phyloP scores from a whole-genome alignment of 2,888 invertebrate species.

The Chelonus formosanus region DNA sequence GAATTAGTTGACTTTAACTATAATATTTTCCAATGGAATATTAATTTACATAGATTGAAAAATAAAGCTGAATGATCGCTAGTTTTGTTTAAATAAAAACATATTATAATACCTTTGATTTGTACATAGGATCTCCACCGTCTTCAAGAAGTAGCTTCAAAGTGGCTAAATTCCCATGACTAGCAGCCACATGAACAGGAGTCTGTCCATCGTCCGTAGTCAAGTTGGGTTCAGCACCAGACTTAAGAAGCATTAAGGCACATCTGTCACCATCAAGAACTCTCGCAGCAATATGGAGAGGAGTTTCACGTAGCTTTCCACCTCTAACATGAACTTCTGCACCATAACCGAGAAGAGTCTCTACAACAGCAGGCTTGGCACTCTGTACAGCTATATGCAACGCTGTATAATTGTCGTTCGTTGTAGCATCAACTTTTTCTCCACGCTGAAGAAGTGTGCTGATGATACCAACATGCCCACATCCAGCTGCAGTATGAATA shows the following conservation, averaged over 20 bases:
- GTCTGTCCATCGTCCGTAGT: conserved; percentile 96
- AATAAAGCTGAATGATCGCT: too few species aligned
- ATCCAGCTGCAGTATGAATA: conserved; percentile 96
- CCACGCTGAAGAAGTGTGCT: conserved; percentile 95
- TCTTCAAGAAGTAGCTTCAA: conserved; percentile 89
- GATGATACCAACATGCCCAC: conserved; percentile 97
- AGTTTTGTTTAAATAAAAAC: not conserved
- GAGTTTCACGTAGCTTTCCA: conserved; percentile 89
- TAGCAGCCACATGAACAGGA: conserved; percentile 95
- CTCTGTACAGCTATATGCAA: conserved; percentile 97
- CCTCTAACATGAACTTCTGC: conserved; percentile 96
- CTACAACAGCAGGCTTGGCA: conserved; percentile 92
- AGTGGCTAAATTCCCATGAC: conserved; percentile 89
- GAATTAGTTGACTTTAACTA: too few species aligned
- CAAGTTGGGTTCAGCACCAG: conserved; percentile 96
- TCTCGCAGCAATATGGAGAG: conserved; percentile 95
- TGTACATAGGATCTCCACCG: conserved; percentile 90
- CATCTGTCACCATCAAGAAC: conserved; percentile 92
- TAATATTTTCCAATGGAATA: too few species aligned
- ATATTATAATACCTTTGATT: conserved; percentile 78
- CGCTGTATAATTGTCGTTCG: conserved; percentile 91
- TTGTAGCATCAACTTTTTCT: conserved; percentile 73
- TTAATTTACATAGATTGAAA: too few species aligned
- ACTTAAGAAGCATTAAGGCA: conserved; percentile 96
- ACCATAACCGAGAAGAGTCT: conserved; percentile 94